phyloP scores from a whole-genome alignment of 1,140 invertebrate species.

The Anastrepha ludens region DNA sequence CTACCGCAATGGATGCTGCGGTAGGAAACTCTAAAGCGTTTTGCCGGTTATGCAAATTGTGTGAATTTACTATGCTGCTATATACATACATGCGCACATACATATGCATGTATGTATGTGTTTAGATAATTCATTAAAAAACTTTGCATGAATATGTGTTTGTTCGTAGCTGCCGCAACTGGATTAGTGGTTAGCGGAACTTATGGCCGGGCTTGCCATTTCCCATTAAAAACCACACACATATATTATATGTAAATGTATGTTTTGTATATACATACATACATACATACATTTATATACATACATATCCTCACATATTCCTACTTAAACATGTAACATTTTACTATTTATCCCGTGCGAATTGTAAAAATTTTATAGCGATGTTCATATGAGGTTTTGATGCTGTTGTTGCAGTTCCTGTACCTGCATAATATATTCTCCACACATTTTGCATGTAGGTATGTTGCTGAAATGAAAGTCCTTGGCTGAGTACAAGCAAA shows the following conservation, averaged over 20 bases:
- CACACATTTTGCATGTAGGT: too few relatives aligned
- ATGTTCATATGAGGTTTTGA: too few relatives aligned
- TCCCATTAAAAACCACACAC: not conserved
- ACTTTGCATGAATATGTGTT: not conserved
- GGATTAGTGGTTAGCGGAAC: conserved; percentile 11
- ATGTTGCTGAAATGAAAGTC: too few relatives aligned
- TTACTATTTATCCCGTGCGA: too few relatives aligned
- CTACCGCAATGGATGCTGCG: conserved; percentile 15
- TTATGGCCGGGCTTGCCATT: not conserved
- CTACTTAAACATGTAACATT: too few relatives aligned
- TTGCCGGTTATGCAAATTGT: conserved; percentile 36
- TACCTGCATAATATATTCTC: too few relatives aligned
- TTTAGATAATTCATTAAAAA: not conserved
- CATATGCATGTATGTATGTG: not conserved
- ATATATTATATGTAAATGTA: not conserved
- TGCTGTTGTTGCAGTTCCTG: too few relatives aligned
- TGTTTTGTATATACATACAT: not conserved
- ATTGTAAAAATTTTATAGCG: too few relatives aligned
- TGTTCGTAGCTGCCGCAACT: not conserved
- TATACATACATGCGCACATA: not conserved
- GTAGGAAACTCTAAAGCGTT: conserved; percentile 6
- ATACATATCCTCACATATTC: too few relatives aligned
- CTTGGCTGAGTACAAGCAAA: too few relatives aligned
- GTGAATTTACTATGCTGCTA: not conserved
- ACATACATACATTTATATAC: not conserved